A percentile compares a stretch with the other conserved stretches of the same genome.
These are phyloP conservation scores for Sycobia sp. DNA, from an alignment of 1,140 invertebrate genomes.

Conservation along the genomic window DNA sequence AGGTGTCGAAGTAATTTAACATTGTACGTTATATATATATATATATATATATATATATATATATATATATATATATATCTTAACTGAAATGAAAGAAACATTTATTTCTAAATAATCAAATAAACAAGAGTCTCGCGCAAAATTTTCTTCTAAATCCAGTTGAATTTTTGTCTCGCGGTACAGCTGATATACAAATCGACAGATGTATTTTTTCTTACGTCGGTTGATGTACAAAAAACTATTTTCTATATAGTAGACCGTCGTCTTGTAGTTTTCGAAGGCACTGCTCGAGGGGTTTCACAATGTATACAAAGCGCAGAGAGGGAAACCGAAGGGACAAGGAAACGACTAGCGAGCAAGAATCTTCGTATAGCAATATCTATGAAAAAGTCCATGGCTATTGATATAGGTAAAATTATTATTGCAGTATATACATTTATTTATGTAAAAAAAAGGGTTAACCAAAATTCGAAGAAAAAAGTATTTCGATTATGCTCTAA, in stretches of 20 bases:
- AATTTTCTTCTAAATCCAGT: no score
- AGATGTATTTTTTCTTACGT: slow-evolving; percentile 15
- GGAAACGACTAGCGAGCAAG: slow-evolving; percentile 13
- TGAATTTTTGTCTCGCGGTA: no score
- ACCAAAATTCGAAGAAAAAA: no score
- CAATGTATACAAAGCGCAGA: slow-evolving; percentile 12
- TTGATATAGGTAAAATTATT: not conserved
- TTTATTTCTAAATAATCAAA: slow-evolving; percentile 7
- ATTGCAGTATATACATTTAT: not conserved
- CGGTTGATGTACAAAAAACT: slow-evolving; percentile 39
- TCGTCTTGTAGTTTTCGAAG: slow-evolving; percentile 56
- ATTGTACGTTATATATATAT: no score
- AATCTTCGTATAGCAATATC: slow-evolving; percentile 8
- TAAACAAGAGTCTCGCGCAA: not conserved
- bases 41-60: no score
- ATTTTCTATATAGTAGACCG: slow-evolving; percentile 50
- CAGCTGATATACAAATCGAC: no score
- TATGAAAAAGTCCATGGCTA: slow-evolving; percentile 17
- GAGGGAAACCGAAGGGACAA: slow-evolving; percentile 1
- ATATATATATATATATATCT: no score
- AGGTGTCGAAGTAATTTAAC: no score
- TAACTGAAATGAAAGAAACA: slow-evolving; percentile 11
- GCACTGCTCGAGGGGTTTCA: slow-evolving; percentile 53
- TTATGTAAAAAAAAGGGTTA: not conserved
- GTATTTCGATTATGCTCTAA: no score